A percentile compares a stretch with the other conserved stretches of the same genome.
Evolutionary conservation across 2,113 vertebrate genomes (phyloP).

Genomic region (Pygoscelis adeliae): DNA sequence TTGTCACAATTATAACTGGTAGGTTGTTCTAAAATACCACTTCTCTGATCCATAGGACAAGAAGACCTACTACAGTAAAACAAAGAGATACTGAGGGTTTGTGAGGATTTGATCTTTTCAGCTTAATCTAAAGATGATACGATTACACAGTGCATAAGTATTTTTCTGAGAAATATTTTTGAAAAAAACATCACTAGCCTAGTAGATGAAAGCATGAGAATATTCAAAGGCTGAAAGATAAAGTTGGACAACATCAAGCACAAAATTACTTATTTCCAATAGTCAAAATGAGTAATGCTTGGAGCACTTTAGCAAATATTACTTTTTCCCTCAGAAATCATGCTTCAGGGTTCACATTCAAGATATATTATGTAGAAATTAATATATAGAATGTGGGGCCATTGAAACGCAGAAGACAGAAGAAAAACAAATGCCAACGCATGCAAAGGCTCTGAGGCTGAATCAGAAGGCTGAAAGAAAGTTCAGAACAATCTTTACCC

Average conservation of each 20-base stretch:
- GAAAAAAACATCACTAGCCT: background rate
- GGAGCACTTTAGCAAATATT: background rate
- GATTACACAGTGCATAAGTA: background rate
- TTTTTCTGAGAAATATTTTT: background rate
- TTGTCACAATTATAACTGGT: background rate
- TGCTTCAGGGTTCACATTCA: background rate
- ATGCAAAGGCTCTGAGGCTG: background rate
- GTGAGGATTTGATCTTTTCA: background rate
- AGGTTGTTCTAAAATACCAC: background rate
- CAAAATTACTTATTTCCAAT: background rate
- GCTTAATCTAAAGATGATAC: background rate
- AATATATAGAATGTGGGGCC: background rate
- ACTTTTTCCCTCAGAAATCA: background rate
- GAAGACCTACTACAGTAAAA: background rate
- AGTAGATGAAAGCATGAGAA: background rate
- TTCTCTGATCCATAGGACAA: background rate
- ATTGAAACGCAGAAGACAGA: background rate
- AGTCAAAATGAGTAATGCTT: background rate
- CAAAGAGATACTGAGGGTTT: background rate
- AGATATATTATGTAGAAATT: background rate
- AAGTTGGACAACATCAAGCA: background rate
- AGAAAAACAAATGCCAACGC: background rate
- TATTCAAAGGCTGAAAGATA: background rate
- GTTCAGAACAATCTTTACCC: background rate
- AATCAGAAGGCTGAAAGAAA: background rate